Evolutionary conservation across 1,140 invertebrate species (phyloP), one percentile per base, ranked within the genome.

Genomic region (Plutomurus gul): DNA sequence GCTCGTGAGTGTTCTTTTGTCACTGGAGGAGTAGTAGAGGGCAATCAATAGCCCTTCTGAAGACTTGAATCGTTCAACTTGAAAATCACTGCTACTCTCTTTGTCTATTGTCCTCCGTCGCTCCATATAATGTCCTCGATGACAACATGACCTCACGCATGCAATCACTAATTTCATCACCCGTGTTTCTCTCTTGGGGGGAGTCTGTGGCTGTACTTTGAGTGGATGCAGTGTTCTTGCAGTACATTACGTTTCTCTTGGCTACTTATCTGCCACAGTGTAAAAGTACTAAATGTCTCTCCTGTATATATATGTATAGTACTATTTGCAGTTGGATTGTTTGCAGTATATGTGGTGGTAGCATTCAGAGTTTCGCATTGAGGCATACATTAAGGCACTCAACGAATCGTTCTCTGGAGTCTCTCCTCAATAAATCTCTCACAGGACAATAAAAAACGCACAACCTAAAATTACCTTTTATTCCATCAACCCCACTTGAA

Each of bases 81-180:
- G 56, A 65, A 65, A 65, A 65, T 65, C 56, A 65, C 56, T 33
- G 56, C 56, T 65, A 65, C 56, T 65, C 56, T 65, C 27, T 65
- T 18, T 16, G 25, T 65, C 56, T 65, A 65, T 65, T 65, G 56
- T 65, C 30, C 56, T 65, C 56, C 5, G 25, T 65, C 56, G 27
- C 56, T 65, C 56, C 27, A 65, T 11, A 65, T 65, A 65, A 65
- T 65, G 56, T 65, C 56, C 56, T 65, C 56, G 56, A 65, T 65
- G 56, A 65, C 56, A 65, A 65, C 56, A 65, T 65, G 56, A 65
- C 56, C 56, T 65, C 56, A 65, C 56, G 56, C 56, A 65, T 65
- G 56, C 56, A 65, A 65, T 65, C 56, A 27, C 56, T 65, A 65
- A 65, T 65, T 65, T 65, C 56, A 11, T 33, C 56, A 65, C 56